Conservation (phyloP, 2,113 vertebrate genomes). For the Monopterus albus region DNA sequence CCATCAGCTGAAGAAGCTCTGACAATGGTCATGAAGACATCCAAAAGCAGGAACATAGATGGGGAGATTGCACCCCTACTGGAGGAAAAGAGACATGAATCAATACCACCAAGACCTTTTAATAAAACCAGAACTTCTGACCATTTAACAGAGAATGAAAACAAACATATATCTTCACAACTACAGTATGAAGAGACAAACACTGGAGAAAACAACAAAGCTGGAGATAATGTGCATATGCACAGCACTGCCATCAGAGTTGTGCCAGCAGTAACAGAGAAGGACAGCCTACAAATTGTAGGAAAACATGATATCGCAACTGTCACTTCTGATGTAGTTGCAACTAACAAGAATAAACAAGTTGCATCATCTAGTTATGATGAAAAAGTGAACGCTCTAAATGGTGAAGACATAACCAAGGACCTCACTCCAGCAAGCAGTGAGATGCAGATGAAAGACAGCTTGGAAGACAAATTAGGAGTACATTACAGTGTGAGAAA, state of each 20-base stretch:
- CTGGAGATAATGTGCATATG: constrained; percentile 55
- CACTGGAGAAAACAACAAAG: constrained; percentile 29
- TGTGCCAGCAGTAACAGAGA: constrained; percentile 39
- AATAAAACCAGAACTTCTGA: constrained; percentile 6
- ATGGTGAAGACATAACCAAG: constrained; percentile 8
- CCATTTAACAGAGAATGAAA: constrained; percentile 19
- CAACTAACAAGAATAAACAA: constrained; percentile 14
- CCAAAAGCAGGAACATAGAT: constrained; percentile 14
- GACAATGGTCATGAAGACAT: constrained; percentile 6
- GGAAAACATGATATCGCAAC: constrained; percentile 12
- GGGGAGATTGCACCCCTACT: background rate
- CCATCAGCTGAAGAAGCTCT: constrained; percentile 21
- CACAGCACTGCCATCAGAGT: constrained; percentile 68
- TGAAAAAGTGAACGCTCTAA: constrained; percentile 26
- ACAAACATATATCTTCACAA: constrained; percentile 12
- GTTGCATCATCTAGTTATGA: constrained; percentile 6
- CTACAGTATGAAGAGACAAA: constrained; percentile 11
- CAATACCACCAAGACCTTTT: background rate
- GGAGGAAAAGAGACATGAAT: constrained; percentile 30
- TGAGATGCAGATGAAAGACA: constrained; percentile 16
- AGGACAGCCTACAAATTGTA: background rate
- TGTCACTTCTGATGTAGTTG: background rate
- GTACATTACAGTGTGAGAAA: constrained; percentile 47
- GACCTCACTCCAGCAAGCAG: background rate
- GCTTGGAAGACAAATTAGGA: constrained; percentile 36